Conservation (phyloP, 2,888 invertebrate genomes). For the Sinodicranocentrus sp. region DNA sequence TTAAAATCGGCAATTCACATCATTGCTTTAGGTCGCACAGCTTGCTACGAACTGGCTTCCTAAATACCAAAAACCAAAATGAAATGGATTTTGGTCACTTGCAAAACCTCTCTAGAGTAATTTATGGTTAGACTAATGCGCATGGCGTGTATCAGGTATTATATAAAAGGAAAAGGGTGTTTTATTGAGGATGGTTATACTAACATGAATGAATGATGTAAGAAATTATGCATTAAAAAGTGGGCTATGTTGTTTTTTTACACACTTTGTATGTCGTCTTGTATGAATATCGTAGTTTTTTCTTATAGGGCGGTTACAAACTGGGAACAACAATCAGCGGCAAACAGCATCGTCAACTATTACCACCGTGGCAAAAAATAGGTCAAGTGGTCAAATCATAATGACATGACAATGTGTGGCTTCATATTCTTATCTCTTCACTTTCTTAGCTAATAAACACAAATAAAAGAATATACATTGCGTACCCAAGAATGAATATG, state of each 20-base stretch:
- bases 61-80: slow-evolving; percentile 21
- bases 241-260: slow-evolving; percentile 34
- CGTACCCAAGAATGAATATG: no score
- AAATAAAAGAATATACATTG: no score
- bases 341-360: slow-evolving; percentile 15
- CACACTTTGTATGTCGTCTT: neutral
- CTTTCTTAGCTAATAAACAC: no score
- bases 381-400: slow-evolving; percentile 66
- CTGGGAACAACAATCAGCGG: slow-evolving; percentile 53
- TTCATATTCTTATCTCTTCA: no score
- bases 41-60: neutral
- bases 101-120: slow-evolving; percentile 3
- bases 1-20: slow-evolving; percentile 6
- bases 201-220: slow-evolving; percentile 15
- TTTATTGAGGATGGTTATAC: slow-evolving; percentile 18
- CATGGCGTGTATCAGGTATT: neutral
- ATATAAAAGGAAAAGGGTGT: slow-evolving; percentile 18
- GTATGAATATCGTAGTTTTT: neutral
- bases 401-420: slow-evolving; percentile 39
- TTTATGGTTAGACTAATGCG: slow-evolving; percentile 15
- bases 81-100: slow-evolving; percentile 37
- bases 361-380: slow-evolving; percentile 40
- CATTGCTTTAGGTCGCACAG: neutral
- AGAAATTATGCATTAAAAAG: slow-evolving; percentile 55
- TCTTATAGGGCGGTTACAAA: slow-evolving; percentile 41